These are phyloP conservation scores for Diadophis punctatus DNA, from an alignment of 2,113 vertebrate species.

Conservation along the genomic window DNA sequence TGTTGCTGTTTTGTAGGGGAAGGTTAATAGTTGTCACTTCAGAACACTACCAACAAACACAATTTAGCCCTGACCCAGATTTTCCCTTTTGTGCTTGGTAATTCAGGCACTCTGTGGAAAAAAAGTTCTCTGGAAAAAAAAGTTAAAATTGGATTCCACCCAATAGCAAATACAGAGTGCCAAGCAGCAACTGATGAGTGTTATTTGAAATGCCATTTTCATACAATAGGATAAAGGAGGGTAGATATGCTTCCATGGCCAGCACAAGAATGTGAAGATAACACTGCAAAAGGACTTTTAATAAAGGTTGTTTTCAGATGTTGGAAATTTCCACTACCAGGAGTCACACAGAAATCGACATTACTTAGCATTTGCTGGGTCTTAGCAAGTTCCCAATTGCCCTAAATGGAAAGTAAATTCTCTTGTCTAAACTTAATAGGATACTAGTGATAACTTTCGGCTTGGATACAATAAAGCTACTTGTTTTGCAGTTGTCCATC, in stretches of 20 bases:
- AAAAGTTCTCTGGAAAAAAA: conserved; percentile 10
- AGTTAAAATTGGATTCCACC: conserved; percentile 35
- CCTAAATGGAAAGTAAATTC: background rate
- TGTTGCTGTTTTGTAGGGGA: background rate
- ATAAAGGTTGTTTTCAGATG: background rate
- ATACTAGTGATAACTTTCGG: too few relatives aligned
- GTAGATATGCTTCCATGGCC: background rate
- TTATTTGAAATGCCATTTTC: background rate
- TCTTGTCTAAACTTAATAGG: background rate
- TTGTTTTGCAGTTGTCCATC: background rate
- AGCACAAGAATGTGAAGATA: background rate
- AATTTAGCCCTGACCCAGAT: background rate
- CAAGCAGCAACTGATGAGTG: background rate
- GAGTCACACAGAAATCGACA: background rate
- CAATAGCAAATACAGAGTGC: conserved; percentile 30
- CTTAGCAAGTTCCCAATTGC: rapidly evolving
- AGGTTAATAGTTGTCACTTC: background rate
- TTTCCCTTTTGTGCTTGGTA: background rate
- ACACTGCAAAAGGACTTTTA: background rate
- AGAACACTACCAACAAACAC: background rate
- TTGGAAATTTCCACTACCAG: conserved; percentile 12
- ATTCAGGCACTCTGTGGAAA: background rate
- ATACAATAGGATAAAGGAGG: background rate
- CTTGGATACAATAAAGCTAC: background rate
- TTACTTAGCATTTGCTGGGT: rapidly evolving